Evolutionary conservation across 2,888 invertebrate species (phyloP).

Genomic region (Hetaerina titia): DNA sequence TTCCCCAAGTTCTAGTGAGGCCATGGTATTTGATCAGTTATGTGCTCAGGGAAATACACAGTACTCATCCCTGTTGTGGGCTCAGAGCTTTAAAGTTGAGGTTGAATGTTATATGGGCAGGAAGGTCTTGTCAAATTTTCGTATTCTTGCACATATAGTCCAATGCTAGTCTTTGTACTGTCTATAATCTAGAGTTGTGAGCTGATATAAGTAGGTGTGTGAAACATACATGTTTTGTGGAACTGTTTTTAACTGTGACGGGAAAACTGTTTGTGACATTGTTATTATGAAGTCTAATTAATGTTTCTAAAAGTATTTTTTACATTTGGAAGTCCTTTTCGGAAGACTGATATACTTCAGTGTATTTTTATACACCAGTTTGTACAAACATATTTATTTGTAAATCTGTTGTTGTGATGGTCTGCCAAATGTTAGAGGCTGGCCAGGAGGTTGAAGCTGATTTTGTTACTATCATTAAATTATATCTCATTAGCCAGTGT

Average conservation of each 20-base stretch:
- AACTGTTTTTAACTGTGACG: slow-evolving; percentile 61
- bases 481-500: slow-evolving; percentile 10
- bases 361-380: slow-evolving; percentile 66
- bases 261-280: slow-evolving; percentile 60
- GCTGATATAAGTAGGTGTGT: slow-evolving; percentile 41
- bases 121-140: not conserved
- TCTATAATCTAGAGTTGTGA: slow-evolving; percentile 50
- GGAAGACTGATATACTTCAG: slow-evolving; percentile 65
- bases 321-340: slow-evolving; percentile 58
- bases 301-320: slow-evolving; percentile 65
- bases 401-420: slow-evolving; percentile 61
- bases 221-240: slow-evolving; percentile 61
- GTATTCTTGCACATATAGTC: slow-evolving; percentile 53
- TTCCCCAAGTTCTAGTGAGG: slow-evolving; percentile 52
- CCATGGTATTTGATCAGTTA: slow-evolving; percentile 53
- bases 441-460: slow-evolving; percentile 52
- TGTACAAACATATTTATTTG: slow-evolving; percentile 63
- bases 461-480: slow-evolving; percentile 15
- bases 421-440: slow-evolving; percentile 36
- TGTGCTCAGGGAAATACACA: slow-evolving; percentile 62
- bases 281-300: slow-evolving; percentile 59
- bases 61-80: slow-evolving; percentile 55
- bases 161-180: slow-evolving; percentile 60
- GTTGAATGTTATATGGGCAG: slow-evolving; percentile 21
- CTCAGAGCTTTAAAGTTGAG: slow-evolving; percentile 56